Base-by-base conservation (phyloP, 1,140 invertebrate genomes). In the Drosophila pruinosa region DNA sequence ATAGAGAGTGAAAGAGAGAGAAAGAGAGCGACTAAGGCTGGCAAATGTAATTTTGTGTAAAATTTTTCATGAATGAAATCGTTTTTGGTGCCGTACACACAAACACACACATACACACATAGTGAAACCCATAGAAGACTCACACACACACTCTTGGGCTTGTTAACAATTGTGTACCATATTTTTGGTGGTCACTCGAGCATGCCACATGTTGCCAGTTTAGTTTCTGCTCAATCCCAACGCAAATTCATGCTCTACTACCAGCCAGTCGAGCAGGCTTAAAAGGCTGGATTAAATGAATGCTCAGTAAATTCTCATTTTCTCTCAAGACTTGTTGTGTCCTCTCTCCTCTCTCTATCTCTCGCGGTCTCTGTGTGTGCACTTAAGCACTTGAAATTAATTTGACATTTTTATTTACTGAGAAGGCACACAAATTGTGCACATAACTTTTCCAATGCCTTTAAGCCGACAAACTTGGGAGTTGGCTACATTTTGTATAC, bases 11-110 rank as follows among this genome's bases (percentile, higher is more conserved):
- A 24, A n/a, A 8, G 21, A 19, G 63, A 14, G 41, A 26, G 24
- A 15, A 19, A 41, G 47, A 41, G 17, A 41, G n/a, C n/a, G n/a
- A n/a, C 31, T 26, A 47, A 24, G 15, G 53, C 41, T 70, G 50
- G 50, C 67, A 73, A 80, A 73, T 86, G 64, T 85, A 85, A 86
- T 85, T 85, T 86, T 85, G 76, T 79, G 73, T 71, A 76, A 69
- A 78, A 81, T 81, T 71, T 58, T 85, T 86, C 78, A 86, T 85
- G 81, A 85, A 86, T 86, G 77, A 73, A 85, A 86, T 80, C 75
- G 80, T 67, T 83, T 72, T 82, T 70, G 43, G 48, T 5, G 3
- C 39, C 36, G 2, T 58, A 54, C 41, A n/a, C 53, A 34, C 21
- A 45, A 24, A 52, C 36, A 38, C 28, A 63, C 4, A 69, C 38